Percentiles rank a stretch among this genome's conserved stretches.
Conservation (phyloP, 2,113 vertebrate genomes). For the Anhinga rufa region DNA sequence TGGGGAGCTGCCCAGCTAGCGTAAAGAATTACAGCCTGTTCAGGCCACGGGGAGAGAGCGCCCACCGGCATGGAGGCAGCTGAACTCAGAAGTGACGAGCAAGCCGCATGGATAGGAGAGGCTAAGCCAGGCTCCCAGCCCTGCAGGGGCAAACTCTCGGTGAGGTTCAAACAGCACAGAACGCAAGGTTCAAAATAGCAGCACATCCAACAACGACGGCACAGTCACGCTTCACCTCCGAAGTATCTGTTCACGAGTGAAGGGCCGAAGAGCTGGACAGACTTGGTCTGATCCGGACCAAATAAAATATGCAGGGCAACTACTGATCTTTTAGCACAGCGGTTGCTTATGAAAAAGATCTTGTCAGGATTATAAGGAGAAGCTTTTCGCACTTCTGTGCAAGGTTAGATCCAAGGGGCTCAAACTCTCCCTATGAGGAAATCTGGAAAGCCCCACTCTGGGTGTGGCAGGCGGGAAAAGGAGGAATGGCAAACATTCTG, state of each 20-base stretch:
- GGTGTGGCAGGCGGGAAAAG: not conserved
- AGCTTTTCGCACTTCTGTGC: not conserved
- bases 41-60: not conserved
- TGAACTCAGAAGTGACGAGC: not conserved
- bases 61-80: not conserved
- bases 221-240: not conserved
- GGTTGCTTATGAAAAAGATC: not conserved
- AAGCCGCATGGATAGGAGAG: not conserved
- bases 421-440: not conserved
- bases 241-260: not conserved
- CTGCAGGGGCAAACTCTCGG: not conserved
- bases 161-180: not conserved
- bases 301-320: not conserved
- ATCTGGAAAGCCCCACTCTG: not conserved
- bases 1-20: not conserved
- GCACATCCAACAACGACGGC: fast-evolving
- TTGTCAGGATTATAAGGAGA: not conserved
- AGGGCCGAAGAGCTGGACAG: not conserved
- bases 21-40: not conserved
- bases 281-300: not conserved
- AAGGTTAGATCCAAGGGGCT: not conserved
- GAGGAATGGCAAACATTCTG: not conserved
- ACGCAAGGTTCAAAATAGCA: not conserved
- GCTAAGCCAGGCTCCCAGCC: not conserved
- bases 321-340: not conserved